These are phyloP conservation scores for Sphyrna mokarran DNA, from an alignment of 2,113 vertebrate genomes.

Conservation along the genomic window DNA sequence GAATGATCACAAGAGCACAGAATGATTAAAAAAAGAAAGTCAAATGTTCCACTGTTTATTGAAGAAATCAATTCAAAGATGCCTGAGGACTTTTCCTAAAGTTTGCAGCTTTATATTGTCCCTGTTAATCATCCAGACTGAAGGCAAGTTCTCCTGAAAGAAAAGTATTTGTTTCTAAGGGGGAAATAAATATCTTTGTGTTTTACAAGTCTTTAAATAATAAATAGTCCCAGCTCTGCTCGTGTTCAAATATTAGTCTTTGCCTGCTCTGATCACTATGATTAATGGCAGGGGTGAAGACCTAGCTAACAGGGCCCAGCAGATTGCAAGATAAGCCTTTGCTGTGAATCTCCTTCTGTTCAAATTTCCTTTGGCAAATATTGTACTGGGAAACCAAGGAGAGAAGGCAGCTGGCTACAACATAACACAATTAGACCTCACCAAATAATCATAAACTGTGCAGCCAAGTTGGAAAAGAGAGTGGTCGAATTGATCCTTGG, in stretches of 20 bases:
- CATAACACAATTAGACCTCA: neutral
- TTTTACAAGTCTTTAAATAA: neutral
- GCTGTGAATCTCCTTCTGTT: neutral
- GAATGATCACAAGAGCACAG: neutral
- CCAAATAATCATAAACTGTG: neutral
- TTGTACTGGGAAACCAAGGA: neutral
- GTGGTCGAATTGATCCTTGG: neutral
- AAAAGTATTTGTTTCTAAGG: neutral
- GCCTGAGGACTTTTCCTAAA: neutral
- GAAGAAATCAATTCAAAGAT: neutral
- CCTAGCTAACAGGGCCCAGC: neutral
- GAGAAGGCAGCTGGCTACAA: neutral
- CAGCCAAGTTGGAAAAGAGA: neutral
- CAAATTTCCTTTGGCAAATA: constrained; percentile 22
- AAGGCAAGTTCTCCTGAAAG: too few species aligned
- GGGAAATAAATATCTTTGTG: neutral
- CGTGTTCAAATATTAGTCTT: constrained; percentile 16
- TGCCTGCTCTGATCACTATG: neutral
- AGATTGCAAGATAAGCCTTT: neutral
- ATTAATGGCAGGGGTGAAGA: neutral
- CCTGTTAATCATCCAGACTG: neutral
- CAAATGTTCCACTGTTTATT: neutral
- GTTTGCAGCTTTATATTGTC: neutral
- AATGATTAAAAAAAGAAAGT: neutral
- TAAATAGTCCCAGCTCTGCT: neutral